A percentile compares a stretch with the other conserved stretches of the same genome.
Evolutionary conservation across 92 coral and sea anemone species (phyloP).

Genomic region (Porites cylindrica): DNA sequence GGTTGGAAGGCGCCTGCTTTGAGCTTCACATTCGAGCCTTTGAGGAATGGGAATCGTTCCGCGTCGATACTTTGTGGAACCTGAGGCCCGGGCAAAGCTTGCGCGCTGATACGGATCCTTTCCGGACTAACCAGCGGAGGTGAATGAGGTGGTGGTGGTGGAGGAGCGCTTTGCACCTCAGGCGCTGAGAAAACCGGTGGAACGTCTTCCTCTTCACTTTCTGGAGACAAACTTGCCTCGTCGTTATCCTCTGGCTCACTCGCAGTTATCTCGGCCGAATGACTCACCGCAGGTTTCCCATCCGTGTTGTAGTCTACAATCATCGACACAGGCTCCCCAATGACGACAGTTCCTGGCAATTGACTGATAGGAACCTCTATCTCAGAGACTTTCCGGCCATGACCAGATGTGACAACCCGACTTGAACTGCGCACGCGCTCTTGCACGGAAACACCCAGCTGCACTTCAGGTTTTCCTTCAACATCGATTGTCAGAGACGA

Average conservation of each 20-base stretch:
- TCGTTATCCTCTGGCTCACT: conserved; percentile 52
- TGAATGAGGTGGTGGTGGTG: conserved; percentile 14
- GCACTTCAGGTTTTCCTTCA: conserved; percentile 56
- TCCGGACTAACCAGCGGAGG: conserved; percentile 21
- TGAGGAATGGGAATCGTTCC: conserved; percentile 46
- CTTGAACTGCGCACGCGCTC: conserved; percentile 56
- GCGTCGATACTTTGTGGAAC: conserved; percentile 43
- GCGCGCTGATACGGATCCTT: conserved; percentile 42
- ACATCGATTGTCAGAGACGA: conserved; percentile 69
- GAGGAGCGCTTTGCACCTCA: conserved; percentile 38
- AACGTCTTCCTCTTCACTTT: conserved; percentile 32
- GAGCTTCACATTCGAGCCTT: conserved; percentile 35
- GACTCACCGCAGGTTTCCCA: conserved; percentile 29
- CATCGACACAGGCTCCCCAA: conserved; percentile 70
- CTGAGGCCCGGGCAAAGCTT: conserved; percentile 51
- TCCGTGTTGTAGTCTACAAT: conserved; percentile 56
- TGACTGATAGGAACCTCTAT: conserved; percentile 66
- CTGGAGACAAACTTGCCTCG: conserved; percentile 23
- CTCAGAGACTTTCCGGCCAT: conserved; percentile 55
- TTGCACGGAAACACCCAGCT: conserved; percentile 67
- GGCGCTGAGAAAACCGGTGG: conserved; percentile 34
- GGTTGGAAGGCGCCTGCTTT: conserved; percentile 70
- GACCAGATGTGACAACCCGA: conserved; percentile 54
- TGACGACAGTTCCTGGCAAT: conserved; percentile 73
- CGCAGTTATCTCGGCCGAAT: conserved; percentile 29